Conservation (phyloP, 92 coral and sea anemone species). For the Epizoanthus ramosus region DNA sequence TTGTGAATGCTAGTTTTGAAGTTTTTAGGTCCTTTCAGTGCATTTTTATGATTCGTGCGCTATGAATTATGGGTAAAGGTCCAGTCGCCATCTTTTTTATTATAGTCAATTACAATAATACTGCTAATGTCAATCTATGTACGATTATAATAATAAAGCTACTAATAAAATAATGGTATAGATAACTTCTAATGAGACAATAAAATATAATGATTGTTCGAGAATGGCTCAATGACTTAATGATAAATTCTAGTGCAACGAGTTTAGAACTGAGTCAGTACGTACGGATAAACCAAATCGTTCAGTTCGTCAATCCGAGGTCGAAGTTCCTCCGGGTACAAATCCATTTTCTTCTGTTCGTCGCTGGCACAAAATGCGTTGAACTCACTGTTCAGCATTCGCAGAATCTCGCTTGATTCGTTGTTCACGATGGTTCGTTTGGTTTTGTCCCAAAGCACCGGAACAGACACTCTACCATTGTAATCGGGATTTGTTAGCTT, state of each 20-base stretch:
- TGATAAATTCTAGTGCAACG: neutral
- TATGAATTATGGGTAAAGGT: no score
- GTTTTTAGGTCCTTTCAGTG: no score
- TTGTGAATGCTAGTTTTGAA: no score
- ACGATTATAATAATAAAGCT: no score
- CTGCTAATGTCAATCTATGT: no score
- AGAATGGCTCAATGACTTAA: no score
- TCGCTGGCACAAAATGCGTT: constrained; percentile 83
- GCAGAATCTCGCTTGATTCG: constrained; percentile 91
- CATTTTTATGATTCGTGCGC: no score
- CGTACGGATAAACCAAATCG: constrained; percentile 90
- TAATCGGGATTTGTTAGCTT: constrained; percentile 61
- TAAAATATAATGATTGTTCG: neutral
- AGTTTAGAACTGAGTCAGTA: neutral
- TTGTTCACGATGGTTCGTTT: constrained; percentile 78
- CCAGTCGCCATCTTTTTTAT: no score
- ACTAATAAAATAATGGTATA: no score
- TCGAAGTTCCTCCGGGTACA: constrained; percentile 70
- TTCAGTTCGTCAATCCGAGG: constrained; percentile 81
- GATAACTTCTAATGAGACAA: neutral
- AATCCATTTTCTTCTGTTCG: constrained; percentile 81
- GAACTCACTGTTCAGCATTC: constrained; percentile 87
- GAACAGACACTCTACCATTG: constrained; percentile 73
- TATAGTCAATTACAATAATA: no score
- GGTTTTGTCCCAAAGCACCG: constrained; percentile 85